Evolutionary conservation across 2,113 vertebrate species (phyloP).

Genomic region (Hemiprocne comata): DNA sequence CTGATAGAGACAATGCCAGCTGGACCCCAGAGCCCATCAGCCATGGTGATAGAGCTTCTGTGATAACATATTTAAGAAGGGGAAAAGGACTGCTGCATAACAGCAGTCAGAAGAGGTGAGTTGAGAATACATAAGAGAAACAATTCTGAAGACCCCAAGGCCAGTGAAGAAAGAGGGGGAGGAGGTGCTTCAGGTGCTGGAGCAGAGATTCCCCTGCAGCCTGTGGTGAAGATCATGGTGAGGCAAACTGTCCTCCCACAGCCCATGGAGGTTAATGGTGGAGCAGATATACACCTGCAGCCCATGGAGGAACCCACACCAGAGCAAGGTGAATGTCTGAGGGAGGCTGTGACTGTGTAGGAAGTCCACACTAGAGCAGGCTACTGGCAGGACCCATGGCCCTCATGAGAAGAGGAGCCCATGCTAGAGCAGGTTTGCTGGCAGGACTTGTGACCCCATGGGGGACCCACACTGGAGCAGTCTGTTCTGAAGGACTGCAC

Average conservation of each 20-base stretch:
- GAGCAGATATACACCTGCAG: too few species aligned
- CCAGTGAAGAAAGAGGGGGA: background rate
- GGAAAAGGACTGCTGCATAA: background rate
- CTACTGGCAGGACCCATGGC: background rate
- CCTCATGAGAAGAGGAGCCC: too few species aligned
- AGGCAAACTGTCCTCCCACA: background rate
- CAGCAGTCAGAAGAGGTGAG: background rate
- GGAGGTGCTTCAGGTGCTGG: accelerated
- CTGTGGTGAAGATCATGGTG: background rate
- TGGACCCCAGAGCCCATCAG: background rate
- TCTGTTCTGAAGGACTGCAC: background rate
- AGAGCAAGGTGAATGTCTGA: background rate
- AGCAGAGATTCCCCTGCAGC: background rate
- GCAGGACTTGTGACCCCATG: background rate
- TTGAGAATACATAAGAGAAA: background rate
- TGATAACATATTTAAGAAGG: background rate
- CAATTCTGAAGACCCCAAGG: background rate
- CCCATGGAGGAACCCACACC: background rate
- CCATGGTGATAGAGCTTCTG: accelerated
- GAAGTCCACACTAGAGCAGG: background rate
- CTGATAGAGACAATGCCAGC: accelerated
- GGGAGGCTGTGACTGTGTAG: background rate
- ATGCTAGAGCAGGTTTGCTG: background rate
- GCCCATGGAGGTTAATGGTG: background rate
- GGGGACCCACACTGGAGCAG: background rate